Percentiles rank a stretch among this genome's conserved stretches.
phyloP scores from a whole-genome alignment of 2,888 invertebrate genomes.

The Papilio demoleus region DNA sequence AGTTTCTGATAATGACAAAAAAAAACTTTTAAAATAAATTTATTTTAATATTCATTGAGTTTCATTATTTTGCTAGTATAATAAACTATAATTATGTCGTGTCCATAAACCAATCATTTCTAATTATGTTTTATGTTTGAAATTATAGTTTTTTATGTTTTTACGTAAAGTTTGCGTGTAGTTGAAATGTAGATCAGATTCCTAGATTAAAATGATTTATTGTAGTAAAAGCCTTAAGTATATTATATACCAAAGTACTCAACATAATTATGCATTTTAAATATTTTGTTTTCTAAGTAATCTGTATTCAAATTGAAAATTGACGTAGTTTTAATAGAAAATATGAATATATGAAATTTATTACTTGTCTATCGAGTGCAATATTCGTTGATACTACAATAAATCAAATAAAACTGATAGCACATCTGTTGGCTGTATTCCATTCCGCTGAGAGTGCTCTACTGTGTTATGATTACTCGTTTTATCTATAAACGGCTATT shows the following conservation, averaged over 20 bases:
- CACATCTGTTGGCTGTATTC: conserved; percentile 7
- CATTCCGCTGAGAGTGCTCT: conserved; percentile 6
- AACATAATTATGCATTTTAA: too few relatives aligned
- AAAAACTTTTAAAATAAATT: too few relatives aligned
- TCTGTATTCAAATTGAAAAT: neutral
- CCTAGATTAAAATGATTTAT: too few relatives aligned
- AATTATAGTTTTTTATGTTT: too few relatives aligned
- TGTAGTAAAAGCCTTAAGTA: too few relatives aligned
- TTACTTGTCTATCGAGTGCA: neutral
- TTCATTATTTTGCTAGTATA: too few relatives aligned
- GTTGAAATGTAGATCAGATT: conserved; percentile 23
- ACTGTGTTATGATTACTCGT: conserved; percentile 17
- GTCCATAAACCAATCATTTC: neutral
- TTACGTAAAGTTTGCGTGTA: conserved; percentile 22
- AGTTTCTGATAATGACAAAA: too few relatives aligned
- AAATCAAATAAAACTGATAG: conserved; percentile 19
- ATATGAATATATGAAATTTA: conserved; percentile 4
- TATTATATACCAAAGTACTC: too few relatives aligned
- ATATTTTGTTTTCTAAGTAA: too few relatives aligned
- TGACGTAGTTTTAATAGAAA: too few relatives aligned
- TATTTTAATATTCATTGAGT: too few relatives aligned
- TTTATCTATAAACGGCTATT: conserved; percentile 12
- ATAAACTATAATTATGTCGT: neutral
- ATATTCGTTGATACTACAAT: conserved; percentile 9
- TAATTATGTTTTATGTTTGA: conserved; percentile 18